Base-by-base conservation (phyloP, 2,888 invertebrate species). In the Orgyia antiqua region DNA sequence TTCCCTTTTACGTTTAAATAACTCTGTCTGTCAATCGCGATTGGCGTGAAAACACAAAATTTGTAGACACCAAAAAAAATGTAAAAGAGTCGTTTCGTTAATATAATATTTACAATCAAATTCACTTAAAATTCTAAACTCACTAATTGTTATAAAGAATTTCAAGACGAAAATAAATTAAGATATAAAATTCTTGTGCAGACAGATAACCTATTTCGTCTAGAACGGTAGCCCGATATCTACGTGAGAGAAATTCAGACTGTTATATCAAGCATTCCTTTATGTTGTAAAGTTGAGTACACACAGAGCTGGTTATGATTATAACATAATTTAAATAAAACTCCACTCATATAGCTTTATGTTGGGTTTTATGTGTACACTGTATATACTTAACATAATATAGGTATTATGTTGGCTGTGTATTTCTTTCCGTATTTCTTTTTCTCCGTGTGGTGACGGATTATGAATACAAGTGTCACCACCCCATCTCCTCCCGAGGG, bases 111-210 rank as follows among this genome's bases (percentile, higher is more conserved):
- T 20, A 20, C n/a, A 20, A 20, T 2, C 20, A 9, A 9, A 2
- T 9, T 2, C 2, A 9, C 4, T 9, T 9, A 23, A 23, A 23
- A 7, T 12, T 9, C 11, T 5, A 10, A 23, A 4, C 21, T 17
- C 19, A 38, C 37, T 51, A 51, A 52, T 56, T 48, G 50, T 39
- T 20, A 12, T 20, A 25, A 25, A 31, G 36, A 42, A 45, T 48
- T 20, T 35, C 43, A 27, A 39, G 24, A 27, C 37, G 39, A 46
- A 47, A 40, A 35, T 45, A 52, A 45, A 41, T 36, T 56, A 52
- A 49, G 50, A 59, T 62, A 60, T 53, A 60, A 60, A 63, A 63
- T 58, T 55, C 57, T 55, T 59, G 58, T 56, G 58, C 41, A 59
- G 55, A 56, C 58, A 56, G 51, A 54, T 58, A 58, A 60, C 51